Evolutionary conservation across 92 coral and sea anemone species (phyloP).

Genomic region (Paramuricea clavata): DNA sequence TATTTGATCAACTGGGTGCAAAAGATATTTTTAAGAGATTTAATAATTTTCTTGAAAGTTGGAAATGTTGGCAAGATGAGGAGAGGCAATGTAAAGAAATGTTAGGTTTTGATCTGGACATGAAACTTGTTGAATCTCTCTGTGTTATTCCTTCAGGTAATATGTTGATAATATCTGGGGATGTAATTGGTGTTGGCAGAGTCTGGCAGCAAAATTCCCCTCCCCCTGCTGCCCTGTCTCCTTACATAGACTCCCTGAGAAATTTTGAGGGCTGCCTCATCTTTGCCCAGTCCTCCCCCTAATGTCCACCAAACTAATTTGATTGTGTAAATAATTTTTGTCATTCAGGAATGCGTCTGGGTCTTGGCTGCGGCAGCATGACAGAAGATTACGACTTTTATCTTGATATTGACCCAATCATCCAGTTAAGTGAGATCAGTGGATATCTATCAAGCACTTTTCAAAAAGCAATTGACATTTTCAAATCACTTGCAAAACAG

Average conservation of each 20-base stretch:
- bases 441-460: slow-evolving; percentile 74
- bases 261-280: too few species aligned
- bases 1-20: slow-evolving; percentile 91
- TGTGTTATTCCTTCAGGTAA: slow-evolving; percentile 93
- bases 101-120: slow-evolving; percentile 90
- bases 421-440: slow-evolving; percentile 81
- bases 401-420: slow-evolving; percentile 84
- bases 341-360: slow-evolving; percentile 92
- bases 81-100: slow-evolving; percentile 83
- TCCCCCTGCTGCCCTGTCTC: too few species aligned
- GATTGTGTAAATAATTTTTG: neutral
- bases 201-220: too few species aligned
- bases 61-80: slow-evolving; percentile 91
- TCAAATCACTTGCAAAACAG: slow-evolving; percentile 76
- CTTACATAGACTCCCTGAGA: too few species aligned
- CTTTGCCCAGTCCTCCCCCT: too few species aligned
- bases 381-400: slow-evolving; percentile 91
- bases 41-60: slow-evolving; percentile 81
- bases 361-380: slow-evolving; percentile 84
- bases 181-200: too few species aligned
- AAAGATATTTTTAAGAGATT: slow-evolving; percentile 86
- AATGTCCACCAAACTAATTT: neutral
- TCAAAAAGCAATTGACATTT: slow-evolving; percentile 79
- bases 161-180: neutral
- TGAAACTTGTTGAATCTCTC: slow-evolving; percentile 82